phyloP scores from a whole-genome alignment of 2,113 vertebrate genomes.

The Onychorhynchus coronatus region DNA sequence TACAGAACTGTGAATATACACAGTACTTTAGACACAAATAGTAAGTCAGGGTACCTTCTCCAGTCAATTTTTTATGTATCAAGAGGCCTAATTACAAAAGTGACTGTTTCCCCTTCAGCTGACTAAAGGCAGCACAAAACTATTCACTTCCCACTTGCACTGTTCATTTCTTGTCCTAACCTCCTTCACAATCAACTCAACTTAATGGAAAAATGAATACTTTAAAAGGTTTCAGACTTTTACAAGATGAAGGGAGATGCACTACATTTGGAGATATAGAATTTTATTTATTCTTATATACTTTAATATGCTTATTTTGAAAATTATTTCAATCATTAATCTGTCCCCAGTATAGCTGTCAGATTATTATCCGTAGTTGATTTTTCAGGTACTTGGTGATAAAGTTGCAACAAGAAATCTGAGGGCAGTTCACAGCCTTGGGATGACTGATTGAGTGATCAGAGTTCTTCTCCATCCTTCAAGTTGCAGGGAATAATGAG shows the following conservation, averaged over 20 bases:
- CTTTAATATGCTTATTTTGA: background rate
- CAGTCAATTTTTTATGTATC: background rate
- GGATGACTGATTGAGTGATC: background rate
- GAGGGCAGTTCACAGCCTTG: background rate
- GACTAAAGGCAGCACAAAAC: background rate
- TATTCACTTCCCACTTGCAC: background rate
- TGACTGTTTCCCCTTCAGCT: background rate
- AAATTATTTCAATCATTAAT: background rate
- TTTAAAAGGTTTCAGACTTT: background rate
- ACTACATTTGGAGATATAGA: background rate
- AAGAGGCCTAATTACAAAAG: background rate
- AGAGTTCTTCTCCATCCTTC: background rate
- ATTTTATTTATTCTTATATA: background rate
- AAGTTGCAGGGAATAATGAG: background rate
- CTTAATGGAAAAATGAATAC: background rate
- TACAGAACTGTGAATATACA: conserved; percentile 28
- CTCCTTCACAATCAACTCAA: background rate
- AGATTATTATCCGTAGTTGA: background rate
- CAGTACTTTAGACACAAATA: conserved; percentile 11
- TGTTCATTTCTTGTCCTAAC: background rate
- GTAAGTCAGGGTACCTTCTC: conserved; percentile 26
- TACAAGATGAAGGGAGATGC: background rate
- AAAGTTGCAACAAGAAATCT: background rate
- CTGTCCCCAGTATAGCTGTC: background rate
- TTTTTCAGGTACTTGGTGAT: background rate